Evolutionary conservation across 2,888 invertebrate genomes (phyloP).

Genomic region (Hirtodrosophila duncani): DNA sequence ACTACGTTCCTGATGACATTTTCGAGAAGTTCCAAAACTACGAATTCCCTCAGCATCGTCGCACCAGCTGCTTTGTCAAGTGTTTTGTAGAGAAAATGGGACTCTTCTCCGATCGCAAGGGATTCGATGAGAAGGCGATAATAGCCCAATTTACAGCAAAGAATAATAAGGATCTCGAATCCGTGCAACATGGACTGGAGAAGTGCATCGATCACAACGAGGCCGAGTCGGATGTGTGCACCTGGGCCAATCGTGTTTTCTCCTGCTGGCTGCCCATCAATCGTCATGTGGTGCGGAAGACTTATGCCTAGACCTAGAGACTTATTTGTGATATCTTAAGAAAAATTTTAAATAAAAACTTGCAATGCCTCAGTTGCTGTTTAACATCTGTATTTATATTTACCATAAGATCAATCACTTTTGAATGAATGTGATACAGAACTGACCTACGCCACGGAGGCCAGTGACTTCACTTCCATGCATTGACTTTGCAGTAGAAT

Average conservation of each 20-base stretch:
- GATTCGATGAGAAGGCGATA: conserved; percentile 69
- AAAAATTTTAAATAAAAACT: conserved; percentile 1
- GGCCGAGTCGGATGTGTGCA: conserved; percentile 69
- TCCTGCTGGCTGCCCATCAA: conserved; percentile 74
- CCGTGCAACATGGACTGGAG: conserved; percentile 69
- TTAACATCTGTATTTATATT: too few species aligned
- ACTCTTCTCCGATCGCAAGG: conserved; percentile 65
- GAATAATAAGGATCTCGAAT: conserved; percentile 47
- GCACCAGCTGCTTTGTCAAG: conserved; percentile 75
- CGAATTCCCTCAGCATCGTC: conserved; percentile 72
- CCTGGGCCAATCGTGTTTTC: conserved; percentile 76
- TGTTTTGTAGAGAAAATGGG: conserved; percentile 76
- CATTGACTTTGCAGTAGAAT: conserved; percentile 8
- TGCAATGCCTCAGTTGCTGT: not conserved
- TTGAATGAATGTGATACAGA: not conserved
- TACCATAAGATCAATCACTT: too few species aligned
- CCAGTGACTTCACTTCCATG: conserved; percentile 9
- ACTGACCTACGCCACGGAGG: conserved; percentile 36
- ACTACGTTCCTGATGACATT: conserved; percentile 68
- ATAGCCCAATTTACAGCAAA: conserved; percentile 67
- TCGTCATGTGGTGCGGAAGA: conserved; percentile 67
- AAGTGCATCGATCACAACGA: conserved; percentile 76
- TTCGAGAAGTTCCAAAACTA: conserved; percentile 72
- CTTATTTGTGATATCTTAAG: conserved; percentile 37
- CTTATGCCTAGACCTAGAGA: conserved; percentile 33